Evolutionary conservation across 2,113 vertebrate genomes (phyloP).

Genomic region (Scolopax mira): DNA sequence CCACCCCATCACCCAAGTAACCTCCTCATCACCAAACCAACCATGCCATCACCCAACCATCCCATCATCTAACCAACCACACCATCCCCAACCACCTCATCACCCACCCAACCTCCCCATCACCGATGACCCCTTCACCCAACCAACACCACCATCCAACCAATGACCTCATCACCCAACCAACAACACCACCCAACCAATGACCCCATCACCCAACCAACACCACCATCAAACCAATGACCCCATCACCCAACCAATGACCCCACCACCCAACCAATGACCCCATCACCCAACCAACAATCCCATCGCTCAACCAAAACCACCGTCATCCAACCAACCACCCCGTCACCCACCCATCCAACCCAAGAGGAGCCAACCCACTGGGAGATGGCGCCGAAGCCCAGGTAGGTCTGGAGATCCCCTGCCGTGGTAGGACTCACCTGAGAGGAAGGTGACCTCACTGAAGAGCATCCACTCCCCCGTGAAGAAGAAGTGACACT

Average conservation of each 20-base stretch:
- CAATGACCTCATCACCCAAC: neutral
- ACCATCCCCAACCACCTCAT: fast-evolving
- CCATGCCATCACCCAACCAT: no score
- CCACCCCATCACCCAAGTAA: fast-evolving
- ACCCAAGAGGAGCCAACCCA: fast-evolving
- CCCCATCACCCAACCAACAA: neutral
- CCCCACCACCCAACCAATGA: no score
- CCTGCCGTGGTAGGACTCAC: slow-evolving; percentile 60
- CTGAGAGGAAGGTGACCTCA: slow-evolving; percentile 87
- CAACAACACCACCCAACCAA: neutral
- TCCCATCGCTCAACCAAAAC: neutral
- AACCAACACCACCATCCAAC: neutral
- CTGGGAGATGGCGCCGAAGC: neutral
- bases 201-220: neutral
- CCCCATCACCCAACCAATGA: neutral
- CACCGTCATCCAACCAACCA: neutral
- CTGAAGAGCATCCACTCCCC: slow-evolving; percentile 92
- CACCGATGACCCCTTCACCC: no score
- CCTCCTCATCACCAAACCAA: neutral
- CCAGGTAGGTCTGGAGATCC: neutral
- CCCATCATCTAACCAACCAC: no score
- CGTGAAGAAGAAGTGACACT: slow-evolving; percentile 87
- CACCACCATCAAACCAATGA: neutral
- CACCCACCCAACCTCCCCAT: no score
- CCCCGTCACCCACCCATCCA: neutral